Percentiles rank a stretch among this genome's conserved stretches.
Conservation (phyloP, 2,797 vertebrate species). For the Cyclura pinguis region DNA sequence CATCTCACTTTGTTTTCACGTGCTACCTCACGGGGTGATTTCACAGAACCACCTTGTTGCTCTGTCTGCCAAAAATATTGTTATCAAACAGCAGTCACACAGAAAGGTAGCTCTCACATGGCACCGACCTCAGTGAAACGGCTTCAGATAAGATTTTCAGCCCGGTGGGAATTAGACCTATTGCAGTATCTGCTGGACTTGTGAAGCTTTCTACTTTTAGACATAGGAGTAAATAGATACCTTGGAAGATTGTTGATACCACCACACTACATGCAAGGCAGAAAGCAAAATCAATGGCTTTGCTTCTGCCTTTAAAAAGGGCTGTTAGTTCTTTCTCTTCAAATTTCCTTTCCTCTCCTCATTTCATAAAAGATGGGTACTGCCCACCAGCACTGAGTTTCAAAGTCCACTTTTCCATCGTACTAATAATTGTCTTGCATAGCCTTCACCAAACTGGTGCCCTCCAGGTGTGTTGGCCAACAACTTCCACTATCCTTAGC, state of each 20-base stretch:
- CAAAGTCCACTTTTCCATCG: not conserved
- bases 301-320: not conserved
- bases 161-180: constrained; percentile 48
- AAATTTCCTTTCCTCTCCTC: not conserved
- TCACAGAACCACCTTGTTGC: constrained; percentile 22
- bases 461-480: not conserved
- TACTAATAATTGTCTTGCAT: not conserved
- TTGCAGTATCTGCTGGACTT: constrained; percentile 16
- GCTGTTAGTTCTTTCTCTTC: constrained; percentile 9
- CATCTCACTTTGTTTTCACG: not conserved
- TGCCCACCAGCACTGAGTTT: constrained; percentile 16
- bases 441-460: not conserved
- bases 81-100: accelerated
- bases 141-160: constrained; percentile 52
- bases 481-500: not conserved
- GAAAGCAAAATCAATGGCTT: not conserved
- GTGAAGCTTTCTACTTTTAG: not conserved
- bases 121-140: not conserved
- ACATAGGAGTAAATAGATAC: too few relatives aligned
- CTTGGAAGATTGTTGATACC: not conserved
- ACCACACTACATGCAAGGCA: not conserved
- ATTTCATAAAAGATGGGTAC: constrained; percentile 22
- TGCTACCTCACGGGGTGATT: constrained; percentile 5
- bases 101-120: constrained; percentile 6
- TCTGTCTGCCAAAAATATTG: constrained; percentile 5